Evolutionary conservation across 1,140 invertebrate species (phyloP), one percentile per base, ranked within the genome.

Genomic region (Achatina immaculata): DNA sequence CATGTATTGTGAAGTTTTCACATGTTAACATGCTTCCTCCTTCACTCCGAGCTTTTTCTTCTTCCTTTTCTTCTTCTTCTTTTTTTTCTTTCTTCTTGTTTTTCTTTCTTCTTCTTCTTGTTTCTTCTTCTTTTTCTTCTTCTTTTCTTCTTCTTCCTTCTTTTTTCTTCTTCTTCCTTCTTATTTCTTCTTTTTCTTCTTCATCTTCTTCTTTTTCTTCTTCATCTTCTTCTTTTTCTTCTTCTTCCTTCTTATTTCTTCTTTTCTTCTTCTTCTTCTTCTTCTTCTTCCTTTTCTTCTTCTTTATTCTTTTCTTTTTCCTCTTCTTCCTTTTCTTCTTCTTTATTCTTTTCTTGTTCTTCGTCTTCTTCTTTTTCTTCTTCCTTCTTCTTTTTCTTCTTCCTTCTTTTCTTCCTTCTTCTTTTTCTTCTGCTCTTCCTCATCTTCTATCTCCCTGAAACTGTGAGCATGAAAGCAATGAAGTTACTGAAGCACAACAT

Each of bases 351-450:
- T 31, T 48, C 81, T 45, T 43, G 34, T 48, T 48, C 81, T 55
- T 43, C 51, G 45, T 16, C 81, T 45, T 24, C 48, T 40, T 28
- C 62, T 31, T 24, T 48, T 40, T 28, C 81, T 45, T 31, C 42
- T 43, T 43, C 81, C 73, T 38, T 51, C 68, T 16, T 81, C 73
- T 38, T 69, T 38, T 38, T 80, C 78, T 36, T 74, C 71, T 38
- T 80, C 68, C 24, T 48, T 31, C 21, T 78, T 31, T 11, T 78
- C 48, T 11, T 45, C 40, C 1, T 71, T 6, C 1, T 43, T 42
- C 21, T 42, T 40, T 36, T 78, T 0, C 1, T 69, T 24, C 48
- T 78, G n/a, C 40, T 69, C 34, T n/a, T n/a, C 58, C 38, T 65
- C 62, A n/a, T 58, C 38, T 34, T 65, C n/a, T 65, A 16, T 78